phyloP scores from a whole-genome alignment of 2,797 vertebrate genomes.

The Pseudotriccus pelzelni region DNA sequence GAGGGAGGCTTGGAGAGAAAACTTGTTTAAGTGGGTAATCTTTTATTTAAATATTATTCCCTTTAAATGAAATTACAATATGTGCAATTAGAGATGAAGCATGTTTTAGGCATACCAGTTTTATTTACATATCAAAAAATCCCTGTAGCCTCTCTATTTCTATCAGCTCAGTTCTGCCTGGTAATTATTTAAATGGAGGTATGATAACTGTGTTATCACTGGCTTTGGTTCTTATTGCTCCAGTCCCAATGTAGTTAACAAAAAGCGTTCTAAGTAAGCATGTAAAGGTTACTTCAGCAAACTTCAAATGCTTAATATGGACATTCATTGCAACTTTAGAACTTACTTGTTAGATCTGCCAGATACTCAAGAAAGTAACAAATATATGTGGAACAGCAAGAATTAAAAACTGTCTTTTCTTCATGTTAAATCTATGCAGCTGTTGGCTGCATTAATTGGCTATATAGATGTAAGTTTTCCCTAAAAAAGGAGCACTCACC shows the following conservation, averaged over 20 bases:
- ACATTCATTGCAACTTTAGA: not conserved
- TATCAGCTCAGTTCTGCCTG: not conserved
- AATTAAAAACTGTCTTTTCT: not conserved
- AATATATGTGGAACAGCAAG: not conserved
- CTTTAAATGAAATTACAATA: conserved; percentile 15
- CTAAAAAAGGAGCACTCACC: not conserved
- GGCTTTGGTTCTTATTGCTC: not conserved
- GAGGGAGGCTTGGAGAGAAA: not conserved
- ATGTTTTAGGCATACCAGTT: not conserved
- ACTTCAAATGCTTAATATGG: not conserved
- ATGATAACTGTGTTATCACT: not conserved
- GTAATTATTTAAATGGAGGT: not conserved
- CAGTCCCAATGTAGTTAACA: not conserved
- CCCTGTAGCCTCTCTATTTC: not conserved
- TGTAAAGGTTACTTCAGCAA: not conserved
- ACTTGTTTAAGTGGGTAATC: conserved; percentile 38
- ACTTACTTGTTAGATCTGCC: not conserved
- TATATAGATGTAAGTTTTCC: not conserved
- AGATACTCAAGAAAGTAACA: not conserved
- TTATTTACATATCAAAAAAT: not conserved
- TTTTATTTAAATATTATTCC: conserved; percentile 62
- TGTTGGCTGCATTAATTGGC: not conserved
- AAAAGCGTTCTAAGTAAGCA: not conserved
- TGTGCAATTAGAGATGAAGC: not conserved
- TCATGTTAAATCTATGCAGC: not conserved